phyloP scores from a whole-genome alignment of 53 echinoderm and acorn worm species.

The Patiria pectinifera region DNA sequence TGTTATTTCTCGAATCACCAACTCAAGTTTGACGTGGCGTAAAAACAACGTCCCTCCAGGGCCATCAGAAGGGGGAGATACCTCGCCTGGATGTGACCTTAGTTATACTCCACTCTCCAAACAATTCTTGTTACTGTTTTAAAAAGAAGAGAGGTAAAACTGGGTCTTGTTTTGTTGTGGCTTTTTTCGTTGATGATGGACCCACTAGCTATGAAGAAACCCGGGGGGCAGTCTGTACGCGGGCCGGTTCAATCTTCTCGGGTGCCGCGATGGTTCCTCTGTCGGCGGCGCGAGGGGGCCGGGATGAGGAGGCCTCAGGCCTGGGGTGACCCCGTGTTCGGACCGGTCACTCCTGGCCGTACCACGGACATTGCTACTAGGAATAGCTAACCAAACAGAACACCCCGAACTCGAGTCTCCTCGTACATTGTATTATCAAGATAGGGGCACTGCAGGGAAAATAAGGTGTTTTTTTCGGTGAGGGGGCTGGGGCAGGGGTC shows the following conservation, averaged over 20 bases:
- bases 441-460: too few species aligned
- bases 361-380: background rate
- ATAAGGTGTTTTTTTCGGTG: too few species aligned
- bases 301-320: slow-evolving; percentile 7
- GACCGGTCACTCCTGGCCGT: slow-evolving; percentile 18
- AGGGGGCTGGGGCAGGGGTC: too few species aligned
- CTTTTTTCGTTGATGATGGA: background rate
- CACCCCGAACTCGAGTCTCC: background rate
- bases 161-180: slow-evolving; percentile 26
- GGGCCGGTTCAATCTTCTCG: slow-evolving; percentile 47
- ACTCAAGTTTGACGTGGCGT: background rate
- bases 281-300: slow-evolving; percentile 14
- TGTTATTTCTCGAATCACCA: background rate
- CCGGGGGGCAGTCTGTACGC: slow-evolving; percentile 13
- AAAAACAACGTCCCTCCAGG: slow-evolving; percentile 16
- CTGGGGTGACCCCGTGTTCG: slow-evolving; percentile 4
- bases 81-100: slow-evolving; percentile 10
- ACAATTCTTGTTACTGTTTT: slow-evolving; percentile 37
- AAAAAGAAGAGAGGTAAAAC: background rate
- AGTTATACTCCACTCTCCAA: background rate
- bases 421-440: too few species aligned
- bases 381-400: background rate
- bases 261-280: slow-evolving; percentile 5
- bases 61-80: background rate
- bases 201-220: slow-evolving; percentile 20